Evolutionary conservation across 1,140 invertebrate species (phyloP).

Genomic region (Camponotus vicinus): DNA sequence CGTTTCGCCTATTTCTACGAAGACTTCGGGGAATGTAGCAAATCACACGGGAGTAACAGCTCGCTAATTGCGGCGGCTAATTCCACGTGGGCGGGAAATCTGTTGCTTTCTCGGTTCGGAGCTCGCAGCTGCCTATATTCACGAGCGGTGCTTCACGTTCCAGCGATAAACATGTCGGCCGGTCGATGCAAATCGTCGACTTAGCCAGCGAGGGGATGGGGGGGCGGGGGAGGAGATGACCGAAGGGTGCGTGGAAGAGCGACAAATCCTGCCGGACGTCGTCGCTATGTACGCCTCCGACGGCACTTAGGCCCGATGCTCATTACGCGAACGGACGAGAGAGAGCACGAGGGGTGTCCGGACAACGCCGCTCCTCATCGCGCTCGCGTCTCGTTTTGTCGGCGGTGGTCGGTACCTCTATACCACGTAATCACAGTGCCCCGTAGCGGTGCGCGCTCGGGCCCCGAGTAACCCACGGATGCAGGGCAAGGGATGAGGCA

Average conservation of each 20-base stretch:
- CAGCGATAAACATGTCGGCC: constrained; percentile 55
- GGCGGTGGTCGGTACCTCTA: constrained; percentile 77
- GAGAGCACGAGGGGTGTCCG: constrained; percentile 6
- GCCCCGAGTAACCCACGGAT: constrained; percentile 70
- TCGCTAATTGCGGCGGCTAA: constrained; percentile 56
- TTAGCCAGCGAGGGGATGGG: neutral
- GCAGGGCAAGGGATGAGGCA: constrained; percentile 69
- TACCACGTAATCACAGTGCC: constrained; percentile 84
- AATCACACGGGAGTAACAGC: constrained; percentile 61
- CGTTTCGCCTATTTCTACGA: constrained; percentile 52
- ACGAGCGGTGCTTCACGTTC: constrained; percentile 30
- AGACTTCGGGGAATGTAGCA: constrained; percentile 47
- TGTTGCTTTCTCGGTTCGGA: constrained; percentile 26
- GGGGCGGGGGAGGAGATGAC: too few relatives aligned
- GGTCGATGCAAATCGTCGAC: constrained; percentile 45
- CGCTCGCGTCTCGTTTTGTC: constrained; percentile 82
- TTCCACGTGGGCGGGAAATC: constrained; percentile 29
- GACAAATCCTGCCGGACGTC: constrained; percentile 55
- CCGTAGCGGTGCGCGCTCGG: constrained; percentile 76
- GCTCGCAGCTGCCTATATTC: constrained; percentile 7
- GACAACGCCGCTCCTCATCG: constrained; percentile 68
- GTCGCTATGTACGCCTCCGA: constrained; percentile 27
- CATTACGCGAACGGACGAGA: constrained; percentile 77
- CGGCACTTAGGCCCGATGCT: constrained; percentile 63
- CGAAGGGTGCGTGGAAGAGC: neutral